Conservation (phyloP, 2,797 vertebrate genomes). For the Lepidocolaptes lacrymiger region DNA sequence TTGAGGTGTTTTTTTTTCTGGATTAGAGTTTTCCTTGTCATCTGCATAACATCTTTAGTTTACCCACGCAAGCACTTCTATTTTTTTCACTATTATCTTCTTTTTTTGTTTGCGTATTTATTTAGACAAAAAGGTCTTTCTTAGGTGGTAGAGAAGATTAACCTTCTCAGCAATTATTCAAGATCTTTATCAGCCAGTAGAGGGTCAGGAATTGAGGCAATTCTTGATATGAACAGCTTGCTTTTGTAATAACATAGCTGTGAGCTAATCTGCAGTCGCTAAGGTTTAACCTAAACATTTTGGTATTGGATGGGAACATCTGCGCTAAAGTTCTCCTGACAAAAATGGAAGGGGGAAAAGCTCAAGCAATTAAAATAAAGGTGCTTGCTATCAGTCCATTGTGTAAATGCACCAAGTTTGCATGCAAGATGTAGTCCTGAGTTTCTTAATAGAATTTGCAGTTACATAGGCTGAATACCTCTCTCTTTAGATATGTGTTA, state of each 20-base stretch:
- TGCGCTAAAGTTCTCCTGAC: not conserved
- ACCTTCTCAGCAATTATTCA: not conserved
- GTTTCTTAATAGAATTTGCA: not conserved
- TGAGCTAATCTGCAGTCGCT: not conserved
- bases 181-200: not conserved
- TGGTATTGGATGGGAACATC: not conserved
- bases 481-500: not conserved
- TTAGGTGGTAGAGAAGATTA: not conserved
- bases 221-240: not conserved
- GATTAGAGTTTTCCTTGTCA: not conserved
- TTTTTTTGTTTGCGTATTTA: not conserved
- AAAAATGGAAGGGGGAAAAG: not conserved
- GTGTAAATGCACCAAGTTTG: not conserved
- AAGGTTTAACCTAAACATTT: not conserved
- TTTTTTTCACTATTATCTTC: not conserved
- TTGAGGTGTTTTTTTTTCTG: not conserved
- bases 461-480: not conserved
- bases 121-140: not conserved
- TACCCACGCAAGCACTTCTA: not conserved
- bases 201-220: not conserved
- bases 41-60: not conserved
- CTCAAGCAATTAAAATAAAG: not conserved
- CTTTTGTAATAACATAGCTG: not conserved
- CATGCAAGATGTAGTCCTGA: not conserved
- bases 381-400: not conserved